These are phyloP conservation scores for Plutella xylostella DNA, from an alignment of 2,888 invertebrate species.

Conservation along the genomic window DNA sequence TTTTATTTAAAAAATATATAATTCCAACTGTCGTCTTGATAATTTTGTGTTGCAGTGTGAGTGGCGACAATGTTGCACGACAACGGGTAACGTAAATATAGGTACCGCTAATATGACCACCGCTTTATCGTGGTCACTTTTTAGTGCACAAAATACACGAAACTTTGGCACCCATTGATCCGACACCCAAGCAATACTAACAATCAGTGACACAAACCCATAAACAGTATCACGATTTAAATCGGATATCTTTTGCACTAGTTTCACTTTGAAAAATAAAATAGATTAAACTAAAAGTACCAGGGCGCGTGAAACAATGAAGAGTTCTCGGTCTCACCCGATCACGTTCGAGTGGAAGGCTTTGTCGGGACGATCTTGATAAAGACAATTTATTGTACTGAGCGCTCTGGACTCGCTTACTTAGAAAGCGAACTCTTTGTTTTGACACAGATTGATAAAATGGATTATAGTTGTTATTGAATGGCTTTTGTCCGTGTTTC, in stretches of 20 bases:
- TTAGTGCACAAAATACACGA: too few species aligned
- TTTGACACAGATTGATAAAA: constrained; percentile 31
- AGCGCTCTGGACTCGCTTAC: constrained; percentile 11
- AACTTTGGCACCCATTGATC: too few species aligned
- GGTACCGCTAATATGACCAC: too few species aligned
- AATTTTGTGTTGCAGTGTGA: too few species aligned
- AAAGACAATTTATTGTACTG: constrained; percentile 36
- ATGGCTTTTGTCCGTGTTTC: constrained; percentile 18
- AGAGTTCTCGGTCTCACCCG: constrained; percentile 28
- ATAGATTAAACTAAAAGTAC: constrained; percentile 43
- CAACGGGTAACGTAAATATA: too few species aligned
- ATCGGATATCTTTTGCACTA: background rate
- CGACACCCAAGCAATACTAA: too few species aligned
- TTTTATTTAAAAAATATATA: too few species aligned
- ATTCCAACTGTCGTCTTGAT: too few species aligned
- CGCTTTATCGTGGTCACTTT: too few species aligned
- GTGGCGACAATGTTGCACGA: too few species aligned
- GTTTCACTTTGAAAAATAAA: constrained; percentile 2
- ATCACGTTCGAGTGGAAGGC: constrained; percentile 19
- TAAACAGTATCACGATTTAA: background rate
- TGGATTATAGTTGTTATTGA: constrained; percentile 20
- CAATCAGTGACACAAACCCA: too few species aligned
- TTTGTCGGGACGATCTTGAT: constrained; percentile 34
- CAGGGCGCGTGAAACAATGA: constrained; percentile 32
- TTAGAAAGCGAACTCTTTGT: constrained; percentile 41